Evolutionary conservation across 2,888 invertebrate genomes (phyloP), one percentile per base, ranked within the genome.

Genomic region (Petrophora chlorosata): DNA sequence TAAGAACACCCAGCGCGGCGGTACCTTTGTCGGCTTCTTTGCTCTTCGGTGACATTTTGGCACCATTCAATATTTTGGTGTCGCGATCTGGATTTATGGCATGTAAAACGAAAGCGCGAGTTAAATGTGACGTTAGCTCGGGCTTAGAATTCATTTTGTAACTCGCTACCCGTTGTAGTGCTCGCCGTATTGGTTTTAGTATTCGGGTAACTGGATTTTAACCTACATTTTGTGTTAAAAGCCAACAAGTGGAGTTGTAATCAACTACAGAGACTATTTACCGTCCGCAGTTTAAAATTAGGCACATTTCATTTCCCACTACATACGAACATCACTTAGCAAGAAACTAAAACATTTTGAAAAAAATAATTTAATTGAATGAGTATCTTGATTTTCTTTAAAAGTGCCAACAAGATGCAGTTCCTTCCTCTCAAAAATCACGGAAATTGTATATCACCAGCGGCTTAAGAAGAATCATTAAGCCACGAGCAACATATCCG

Each of bases 1-100:
- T 79, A 81, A 81, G 87, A 89, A 87, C 90, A 89, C 90, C 90
- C 90, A 90, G 79, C 50, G 83, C 54, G 89, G 86, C 88, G 87
- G 87, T 59, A 22, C 63, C 79, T 85, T 88, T 88, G 90, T 85
- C 89, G 90, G 90, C 71, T 16, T 69, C 86, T 89, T 89, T 90
- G 80, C 80, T 67, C 70, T 70, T 77, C 79, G 76, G 84, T 90
- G 90, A 89, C 90, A 90, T 87, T 90, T 89, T 89, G 89, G 82
- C 89, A 90, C 89, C 82, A 89, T 90, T 86, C 89, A 90, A 85
- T 88, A 86, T 85, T 86, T 88, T 82, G 86, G 86, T 84, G 83
- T 85, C 79, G 83, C 85, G 82, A 83, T 81, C 75, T 81, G 80
- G 83, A 90, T 89, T 90, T 90, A 89, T 85, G 87, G 77, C 77